A percentile compares a stretch with the other conserved stretches of the same genome.
Conservation (phyloP, 2,888 invertebrate species). For the Acanthosepion lycidas region DNA sequence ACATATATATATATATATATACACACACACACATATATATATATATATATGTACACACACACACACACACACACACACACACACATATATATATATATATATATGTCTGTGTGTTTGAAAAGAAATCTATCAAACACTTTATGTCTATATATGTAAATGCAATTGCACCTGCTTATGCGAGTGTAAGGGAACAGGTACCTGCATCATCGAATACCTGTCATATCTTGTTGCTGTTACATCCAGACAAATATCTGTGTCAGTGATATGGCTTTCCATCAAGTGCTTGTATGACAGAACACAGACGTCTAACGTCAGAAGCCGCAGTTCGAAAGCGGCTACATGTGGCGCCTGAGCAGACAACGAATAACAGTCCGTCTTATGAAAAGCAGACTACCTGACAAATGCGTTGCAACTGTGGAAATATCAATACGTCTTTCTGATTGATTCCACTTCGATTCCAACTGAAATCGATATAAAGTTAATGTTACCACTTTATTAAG, state of each 20-base stretch:
- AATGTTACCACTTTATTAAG: not conserved
- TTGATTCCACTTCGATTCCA: conserved; percentile 20
- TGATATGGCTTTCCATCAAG: not conserved
- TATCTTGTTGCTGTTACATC: not conserved
- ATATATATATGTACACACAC: not conserved
- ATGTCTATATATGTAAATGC: not conserved
- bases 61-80: not conserved
- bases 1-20: not conserved
- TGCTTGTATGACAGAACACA: not conserved
- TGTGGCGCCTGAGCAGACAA: not conserved
- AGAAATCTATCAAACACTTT: not conserved
- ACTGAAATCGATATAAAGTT: not conserved
- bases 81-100: not conserved
- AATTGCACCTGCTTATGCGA: not conserved
- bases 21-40: not conserved
- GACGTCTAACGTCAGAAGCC: not conserved
- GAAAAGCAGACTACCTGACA: not conserved
- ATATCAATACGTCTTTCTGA: not conserved
- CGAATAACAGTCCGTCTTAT: not conserved
- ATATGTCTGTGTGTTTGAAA: not conserved
- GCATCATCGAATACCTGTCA: conserved; percentile 1
- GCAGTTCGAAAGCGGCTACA: not conserved
- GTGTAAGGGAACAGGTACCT: not conserved
- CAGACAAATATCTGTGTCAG: not conserved
- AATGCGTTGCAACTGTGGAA: conserved; percentile 24